Evolutionary conservation across 2,888 invertebrate species (phyloP).

Genomic region (Operophtera brumata): DNA sequence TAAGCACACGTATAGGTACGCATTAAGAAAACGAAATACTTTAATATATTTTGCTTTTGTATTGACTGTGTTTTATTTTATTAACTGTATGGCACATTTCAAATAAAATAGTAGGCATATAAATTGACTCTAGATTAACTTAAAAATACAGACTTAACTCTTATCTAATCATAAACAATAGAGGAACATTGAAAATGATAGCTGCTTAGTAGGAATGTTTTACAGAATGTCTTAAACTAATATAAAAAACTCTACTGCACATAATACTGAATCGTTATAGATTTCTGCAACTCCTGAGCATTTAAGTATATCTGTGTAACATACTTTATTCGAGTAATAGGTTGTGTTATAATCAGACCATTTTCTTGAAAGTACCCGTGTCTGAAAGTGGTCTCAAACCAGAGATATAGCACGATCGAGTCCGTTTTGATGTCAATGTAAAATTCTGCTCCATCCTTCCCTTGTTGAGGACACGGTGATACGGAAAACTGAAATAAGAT

Average conservation of each 20-base stretch:
- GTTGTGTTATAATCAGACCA: constrained; percentile 82
- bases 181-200: too few relatives aligned
- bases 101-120: too few relatives aligned
- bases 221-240: too few relatives aligned
- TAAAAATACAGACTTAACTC: too few relatives aligned
- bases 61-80: constrained; percentile 41
- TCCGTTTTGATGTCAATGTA: constrained; percentile 60
- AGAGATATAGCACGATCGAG: constrained; percentile 84
- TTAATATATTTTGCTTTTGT: constrained; percentile 48
- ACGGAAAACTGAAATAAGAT: constrained; percentile 53
- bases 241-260: background rate
- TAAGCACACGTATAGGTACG: constrained; percentile 44
- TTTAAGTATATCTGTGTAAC: constrained; percentile 39
- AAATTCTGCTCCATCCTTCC: constrained; percentile 37
- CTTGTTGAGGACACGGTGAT: constrained; percentile 30
- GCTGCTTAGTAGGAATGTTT: too few relatives aligned
- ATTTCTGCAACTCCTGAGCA: constrained; percentile 43
- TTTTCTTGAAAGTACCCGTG: constrained; percentile 87
- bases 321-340: constrained; percentile 42
- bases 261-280: constrained; percentile 63
- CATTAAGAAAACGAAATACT: constrained; percentile 54
- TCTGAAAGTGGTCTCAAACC: constrained; percentile 80
- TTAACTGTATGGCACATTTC: background rate
- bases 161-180: too few relatives aligned
- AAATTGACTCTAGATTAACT: too few relatives aligned